phyloP scores from a whole-genome alignment of 2,113 vertebrate genomes.

The Sturnus vulgaris region DNA sequence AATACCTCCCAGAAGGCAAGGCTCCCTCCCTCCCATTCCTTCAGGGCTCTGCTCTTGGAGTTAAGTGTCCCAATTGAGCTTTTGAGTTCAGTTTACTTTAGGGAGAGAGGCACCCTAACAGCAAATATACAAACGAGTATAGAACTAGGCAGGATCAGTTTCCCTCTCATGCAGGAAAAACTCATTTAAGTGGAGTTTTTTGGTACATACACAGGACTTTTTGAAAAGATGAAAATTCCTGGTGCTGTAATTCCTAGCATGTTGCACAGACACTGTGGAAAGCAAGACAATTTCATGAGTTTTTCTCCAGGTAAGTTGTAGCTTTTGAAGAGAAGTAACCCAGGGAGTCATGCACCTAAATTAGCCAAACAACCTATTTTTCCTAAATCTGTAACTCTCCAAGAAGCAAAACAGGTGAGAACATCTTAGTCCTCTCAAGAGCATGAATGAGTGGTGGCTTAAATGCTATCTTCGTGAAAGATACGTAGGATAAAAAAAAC shows the following conservation, averaged over 20 bases:
- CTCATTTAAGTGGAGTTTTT: fast-evolving
- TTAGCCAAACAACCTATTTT: neutral
- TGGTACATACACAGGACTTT: neutral
- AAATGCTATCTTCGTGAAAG: neutral
- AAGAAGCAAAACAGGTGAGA: neutral
- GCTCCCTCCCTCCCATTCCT: neutral
- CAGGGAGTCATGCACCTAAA: neutral
- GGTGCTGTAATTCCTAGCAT: neutral
- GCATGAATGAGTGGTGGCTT: neutral
- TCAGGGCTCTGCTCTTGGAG: neutral
- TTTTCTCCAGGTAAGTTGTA: neutral
- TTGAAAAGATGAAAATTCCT: neutral
- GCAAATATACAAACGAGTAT: fast-evolving
- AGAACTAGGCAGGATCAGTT: neutral
- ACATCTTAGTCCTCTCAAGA: neutral
- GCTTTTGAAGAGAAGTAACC: neutral
- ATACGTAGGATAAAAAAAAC: neutral
- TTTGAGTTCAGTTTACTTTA: neutral
- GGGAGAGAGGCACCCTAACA: neutral
- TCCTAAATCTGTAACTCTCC: neutral
- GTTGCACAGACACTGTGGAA: neutral
- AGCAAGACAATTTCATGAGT: neutral
- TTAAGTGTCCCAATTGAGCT: neutral
- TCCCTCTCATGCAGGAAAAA: neutral
- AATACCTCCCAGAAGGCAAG: neutral